A percentile compares a stretch with the other conserved stretches of the same genome.
Evolutionary conservation across 1,140 invertebrate genomes (phyloP).

Genomic region (Cardiocondyla obscurior): DNA sequence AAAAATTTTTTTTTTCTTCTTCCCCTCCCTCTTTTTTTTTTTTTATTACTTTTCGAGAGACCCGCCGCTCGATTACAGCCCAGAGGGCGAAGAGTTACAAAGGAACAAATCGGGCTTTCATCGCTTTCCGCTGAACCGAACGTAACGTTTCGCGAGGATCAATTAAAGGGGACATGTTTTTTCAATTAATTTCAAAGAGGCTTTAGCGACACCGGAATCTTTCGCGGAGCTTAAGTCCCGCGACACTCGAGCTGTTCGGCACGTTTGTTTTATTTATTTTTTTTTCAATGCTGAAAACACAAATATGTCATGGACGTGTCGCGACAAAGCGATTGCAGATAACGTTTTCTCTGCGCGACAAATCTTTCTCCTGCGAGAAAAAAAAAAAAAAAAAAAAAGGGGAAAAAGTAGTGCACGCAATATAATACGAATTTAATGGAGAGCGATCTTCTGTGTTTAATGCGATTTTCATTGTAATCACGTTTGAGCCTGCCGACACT

Average conservation of each 20-base stretch:
- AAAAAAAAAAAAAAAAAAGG: background rate
- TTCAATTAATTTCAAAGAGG: conserved; percentile 26
- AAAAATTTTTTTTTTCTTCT: too few relatives aligned
- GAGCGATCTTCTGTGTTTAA: background rate
- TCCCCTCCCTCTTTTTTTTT: too few relatives aligned
- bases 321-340: background rate
- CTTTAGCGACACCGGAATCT: conserved; percentile 6
- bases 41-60: conserved; percentile 32
- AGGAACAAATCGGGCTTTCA: conserved; percentile 15
- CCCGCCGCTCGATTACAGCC: background rate
- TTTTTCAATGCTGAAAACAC: background rate
- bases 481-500: background rate
- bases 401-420: too few relatives aligned
- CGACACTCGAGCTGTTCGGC: background rate
- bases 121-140: conserved; percentile 9
- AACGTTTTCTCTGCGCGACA: background rate
- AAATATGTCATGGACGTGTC: background rate
- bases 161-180: conserved; percentile 35
- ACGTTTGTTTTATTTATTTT: too few relatives aligned
- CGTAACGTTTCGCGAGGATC: conserved; percentile 25
- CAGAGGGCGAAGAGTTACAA: background rate
- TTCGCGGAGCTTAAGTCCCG: background rate
- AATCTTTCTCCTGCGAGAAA: background rate
- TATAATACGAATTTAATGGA: too few relatives aligned
- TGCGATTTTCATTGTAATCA: background rate